Conservation (phyloP, 1,140 invertebrate genomes). For the Heliconius eleuchia region DNA sequence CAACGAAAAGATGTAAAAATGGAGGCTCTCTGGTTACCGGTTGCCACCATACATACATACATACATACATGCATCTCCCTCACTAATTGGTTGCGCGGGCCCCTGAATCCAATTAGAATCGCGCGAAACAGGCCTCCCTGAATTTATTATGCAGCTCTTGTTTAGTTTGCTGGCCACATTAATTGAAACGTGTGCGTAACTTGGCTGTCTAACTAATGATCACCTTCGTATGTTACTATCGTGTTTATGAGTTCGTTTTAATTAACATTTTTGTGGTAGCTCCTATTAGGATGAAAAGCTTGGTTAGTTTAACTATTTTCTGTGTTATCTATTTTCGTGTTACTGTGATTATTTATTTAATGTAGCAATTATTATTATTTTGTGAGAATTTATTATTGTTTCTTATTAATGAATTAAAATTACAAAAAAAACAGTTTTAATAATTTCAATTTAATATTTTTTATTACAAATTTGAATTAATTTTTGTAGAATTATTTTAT, state of each 20-base stretch:
- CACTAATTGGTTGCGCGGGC: conserved; percentile 57
- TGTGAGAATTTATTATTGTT: too few relatives aligned
- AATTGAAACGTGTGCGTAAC: conserved; percentile 64
- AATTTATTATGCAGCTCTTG: conserved; percentile 68
- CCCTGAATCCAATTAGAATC: conserved; percentile 68
- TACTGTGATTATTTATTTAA: too few relatives aligned
- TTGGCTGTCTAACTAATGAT: conserved; percentile 46
- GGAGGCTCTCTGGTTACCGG: conserved; percentile 3
- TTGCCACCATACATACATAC: conserved; percentile 18
- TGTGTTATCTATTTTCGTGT: not conserved
- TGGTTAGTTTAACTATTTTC: not conserved
- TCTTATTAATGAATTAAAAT: too few relatives aligned
- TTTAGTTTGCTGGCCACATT: conserved; percentile 56
- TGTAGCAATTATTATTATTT: too few relatives aligned
- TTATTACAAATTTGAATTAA: too few relatives aligned
- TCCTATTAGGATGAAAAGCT: not conserved
- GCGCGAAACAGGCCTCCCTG: conserved; percentile 53
- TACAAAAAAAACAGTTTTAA: too few relatives aligned
- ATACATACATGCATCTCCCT: conserved; percentile 39
- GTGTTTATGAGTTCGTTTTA: conserved; percentile 8
- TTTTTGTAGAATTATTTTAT: too few relatives aligned
- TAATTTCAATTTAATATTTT: too few relatives aligned
- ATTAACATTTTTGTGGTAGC: conserved; percentile 1
- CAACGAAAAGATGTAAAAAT: not conserved
- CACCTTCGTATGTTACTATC: conserved; percentile 19